A percentile compares a stretch with the other conserved stretches of the same genome.
Evolutionary conservation across 2,888 invertebrate genomes (phyloP).

Genomic region (Hemithea aestivaria): DNA sequence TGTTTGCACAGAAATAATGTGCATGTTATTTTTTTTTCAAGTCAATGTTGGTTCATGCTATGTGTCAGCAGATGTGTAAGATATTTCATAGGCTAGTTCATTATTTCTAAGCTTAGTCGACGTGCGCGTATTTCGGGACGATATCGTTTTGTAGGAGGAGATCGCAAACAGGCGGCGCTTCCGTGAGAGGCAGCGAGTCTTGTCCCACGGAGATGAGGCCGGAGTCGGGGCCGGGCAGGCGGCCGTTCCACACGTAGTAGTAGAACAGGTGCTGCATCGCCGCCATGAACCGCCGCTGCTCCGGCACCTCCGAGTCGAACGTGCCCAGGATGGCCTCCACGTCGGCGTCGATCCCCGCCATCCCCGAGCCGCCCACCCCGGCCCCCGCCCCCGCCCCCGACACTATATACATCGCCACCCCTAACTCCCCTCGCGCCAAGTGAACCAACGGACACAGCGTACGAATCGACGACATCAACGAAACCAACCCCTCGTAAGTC

Average conservation of each 20-base stretch:
- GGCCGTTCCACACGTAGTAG: slow-evolving; percentile 88
- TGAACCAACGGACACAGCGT: slow-evolving; percentile 88
- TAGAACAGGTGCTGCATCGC: slow-evolving; percentile 91
- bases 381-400: slow-evolving; percentile 80
- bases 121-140: slow-evolving; percentile 85
- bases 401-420: slow-evolving; percentile 86
- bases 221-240: slow-evolving; percentile 80
- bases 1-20: too few relatives aligned
- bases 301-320: slow-evolving; percentile 84
- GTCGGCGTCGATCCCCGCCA: slow-evolving; percentile 80
- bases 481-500: slow-evolving; percentile 83
- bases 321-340: slow-evolving; percentile 88
- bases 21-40: too few relatives aligned
- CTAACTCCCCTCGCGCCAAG: slow-evolving; percentile 81
- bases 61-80: too few relatives aligned
- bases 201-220: slow-evolving; percentile 84
- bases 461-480: slow-evolving; percentile 88
- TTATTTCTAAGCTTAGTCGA: slow-evolving; percentile 76
- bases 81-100: slow-evolving; percentile 3
- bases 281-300: slow-evolving; percentile 86
- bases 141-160: slow-evolving; percentile 87
- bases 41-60: too few relatives aligned
- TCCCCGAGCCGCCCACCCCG: slow-evolving; percentile 48
- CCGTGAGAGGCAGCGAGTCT: slow-evolving; percentile 81
- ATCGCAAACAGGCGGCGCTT: slow-evolving; percentile 86